Conservation (phyloP, 2,888 invertebrate genomes). For the Drepana falcataria region DNA sequence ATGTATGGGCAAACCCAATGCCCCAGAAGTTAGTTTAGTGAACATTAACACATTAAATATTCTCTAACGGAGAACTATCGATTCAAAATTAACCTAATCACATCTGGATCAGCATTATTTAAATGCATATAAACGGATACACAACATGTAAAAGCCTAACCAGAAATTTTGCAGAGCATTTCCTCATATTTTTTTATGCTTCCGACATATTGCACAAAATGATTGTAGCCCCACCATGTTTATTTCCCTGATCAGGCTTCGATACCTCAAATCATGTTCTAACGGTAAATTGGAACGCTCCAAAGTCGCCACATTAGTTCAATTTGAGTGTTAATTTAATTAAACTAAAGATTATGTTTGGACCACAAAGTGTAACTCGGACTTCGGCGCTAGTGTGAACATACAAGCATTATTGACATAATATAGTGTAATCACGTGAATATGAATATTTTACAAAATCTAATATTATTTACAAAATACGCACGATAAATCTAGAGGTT, state of each 20-base stretch:
- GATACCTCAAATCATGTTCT: too few relatives aligned
- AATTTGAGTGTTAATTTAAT: constrained; percentile 1
- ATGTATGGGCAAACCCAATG: too few relatives aligned
- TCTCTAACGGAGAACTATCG: constrained; percentile 14
- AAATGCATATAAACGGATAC: constrained; percentile 15
- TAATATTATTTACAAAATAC: constrained; percentile 66
- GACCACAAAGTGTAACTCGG: constrained; percentile 22
- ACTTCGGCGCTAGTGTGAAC: constrained; percentile 12
- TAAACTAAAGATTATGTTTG: constrained; percentile 29
- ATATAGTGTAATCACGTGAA: constrained; percentile 33
- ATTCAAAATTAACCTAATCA: constrained; percentile 24
- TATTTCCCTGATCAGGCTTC: constrained; percentile 10
- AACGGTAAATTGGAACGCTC: constrained; percentile 18
- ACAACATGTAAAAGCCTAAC: constrained; percentile 4
- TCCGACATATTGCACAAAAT: too few relatives aligned
- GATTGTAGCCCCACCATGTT: background rate
- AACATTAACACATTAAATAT: too few relatives aligned
- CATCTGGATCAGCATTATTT: constrained; percentile 24
- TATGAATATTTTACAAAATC: constrained; percentile 55
- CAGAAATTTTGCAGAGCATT: background rate
- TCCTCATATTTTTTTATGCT: too few relatives aligned
- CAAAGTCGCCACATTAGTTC: constrained; percentile 4
- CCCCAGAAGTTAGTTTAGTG: too few relatives aligned
- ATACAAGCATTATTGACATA: constrained; percentile 21
- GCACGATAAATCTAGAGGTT: constrained; percentile 56